Conservation (phyloP, 2,888 invertebrate genomes). For the Emmelina monodactyla region DNA sequence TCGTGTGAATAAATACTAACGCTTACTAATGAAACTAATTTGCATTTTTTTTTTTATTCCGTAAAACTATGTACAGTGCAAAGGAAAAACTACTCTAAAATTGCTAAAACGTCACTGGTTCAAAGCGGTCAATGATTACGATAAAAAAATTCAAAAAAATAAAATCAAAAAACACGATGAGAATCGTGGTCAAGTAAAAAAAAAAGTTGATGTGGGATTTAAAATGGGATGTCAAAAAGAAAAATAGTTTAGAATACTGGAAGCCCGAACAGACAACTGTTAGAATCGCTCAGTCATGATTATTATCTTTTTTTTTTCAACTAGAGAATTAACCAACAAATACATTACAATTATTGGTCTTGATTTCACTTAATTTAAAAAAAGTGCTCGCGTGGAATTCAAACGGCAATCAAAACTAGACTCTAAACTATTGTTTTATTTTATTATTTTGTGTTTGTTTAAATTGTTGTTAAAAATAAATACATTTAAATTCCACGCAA, state of each 20-base stretch:
- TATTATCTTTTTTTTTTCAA: slow-evolving; percentile 56
- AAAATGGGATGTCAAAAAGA: slow-evolving; percentile 34
- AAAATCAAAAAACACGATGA: slow-evolving; percentile 9
- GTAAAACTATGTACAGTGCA: slow-evolving; percentile 45
- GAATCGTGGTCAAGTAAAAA: background rate
- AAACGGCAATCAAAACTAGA: background rate
- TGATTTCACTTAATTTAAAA: slow-evolving; percentile 48
- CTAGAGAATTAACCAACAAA: slow-evolving; percentile 54
- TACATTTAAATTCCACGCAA: too few relatives aligned
- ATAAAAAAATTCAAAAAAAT: background rate
- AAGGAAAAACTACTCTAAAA: slow-evolving; percentile 29
- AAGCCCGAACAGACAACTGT: slow-evolving; percentile 62
- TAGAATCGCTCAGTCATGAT: slow-evolving; percentile 55
- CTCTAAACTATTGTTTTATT: too few relatives aligned
- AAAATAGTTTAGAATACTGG: slow-evolving; percentile 50
- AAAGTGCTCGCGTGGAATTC: slow-evolving; percentile 35
- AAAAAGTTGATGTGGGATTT: slow-evolving; percentile 3
- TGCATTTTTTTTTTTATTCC: slow-evolving; percentile 23
- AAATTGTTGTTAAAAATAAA: too few relatives aligned
- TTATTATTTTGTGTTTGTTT: too few relatives aligned
- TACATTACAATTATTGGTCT: slow-evolving; percentile 64
- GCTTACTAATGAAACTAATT: slow-evolving; percentile 39
- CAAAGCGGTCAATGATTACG: background rate
- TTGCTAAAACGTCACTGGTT: slow-evolving; percentile 37
- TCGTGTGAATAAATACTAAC: slow-evolving; percentile 48